Evolutionary conservation across 2,797 vertebrate genomes (phyloP).

Genomic region (Columba guinea): DNA sequence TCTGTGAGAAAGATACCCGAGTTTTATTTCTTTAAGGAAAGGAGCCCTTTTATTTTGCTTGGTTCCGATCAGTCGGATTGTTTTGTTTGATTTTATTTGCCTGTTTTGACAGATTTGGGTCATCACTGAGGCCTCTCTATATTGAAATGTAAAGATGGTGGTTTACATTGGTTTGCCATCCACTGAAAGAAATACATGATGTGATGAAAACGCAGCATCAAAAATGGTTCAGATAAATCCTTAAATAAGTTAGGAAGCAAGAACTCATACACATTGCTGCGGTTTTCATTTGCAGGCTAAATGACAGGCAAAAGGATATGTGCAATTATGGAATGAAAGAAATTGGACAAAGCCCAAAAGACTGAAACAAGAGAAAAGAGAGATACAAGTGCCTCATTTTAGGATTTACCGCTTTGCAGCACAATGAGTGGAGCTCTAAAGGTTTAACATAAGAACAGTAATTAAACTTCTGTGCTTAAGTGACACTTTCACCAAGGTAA

Average conservation of each 20-base stretch:
- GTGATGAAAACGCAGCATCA: neutral
- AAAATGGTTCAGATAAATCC: neutral
- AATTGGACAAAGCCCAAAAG: constrained; percentile 19
- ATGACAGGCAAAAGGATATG: constrained; percentile 31
- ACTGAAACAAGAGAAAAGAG: constrained; percentile 1
- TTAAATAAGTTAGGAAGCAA: constrained; percentile 40
- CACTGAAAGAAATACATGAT: neutral
- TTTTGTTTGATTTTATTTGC: constrained; percentile 30
- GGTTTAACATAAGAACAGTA: constrained; percentile 31
- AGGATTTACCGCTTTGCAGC: constrained; percentile 18
- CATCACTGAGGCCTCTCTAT: neutral
- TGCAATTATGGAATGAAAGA: constrained; percentile 58
- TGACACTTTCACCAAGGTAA: constrained; percentile 7
- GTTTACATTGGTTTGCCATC: neutral
- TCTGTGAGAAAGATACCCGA: neutral
- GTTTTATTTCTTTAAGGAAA: neutral
- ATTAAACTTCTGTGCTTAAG: constrained; percentile 32
- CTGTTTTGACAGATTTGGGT: constrained; percentile 54
- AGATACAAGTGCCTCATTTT: constrained; percentile 50
- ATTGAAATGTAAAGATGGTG: constrained; percentile 3
- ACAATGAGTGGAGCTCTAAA: constrained; percentile 22
- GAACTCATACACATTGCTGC: neutral
- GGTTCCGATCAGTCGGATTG: neutral
- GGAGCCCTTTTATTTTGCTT: neutral
- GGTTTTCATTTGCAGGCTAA: constrained; percentile 17